phyloP scores from a whole-genome alignment of 2,113 vertebrate species.

The Microcebus tavaratra region DNA sequence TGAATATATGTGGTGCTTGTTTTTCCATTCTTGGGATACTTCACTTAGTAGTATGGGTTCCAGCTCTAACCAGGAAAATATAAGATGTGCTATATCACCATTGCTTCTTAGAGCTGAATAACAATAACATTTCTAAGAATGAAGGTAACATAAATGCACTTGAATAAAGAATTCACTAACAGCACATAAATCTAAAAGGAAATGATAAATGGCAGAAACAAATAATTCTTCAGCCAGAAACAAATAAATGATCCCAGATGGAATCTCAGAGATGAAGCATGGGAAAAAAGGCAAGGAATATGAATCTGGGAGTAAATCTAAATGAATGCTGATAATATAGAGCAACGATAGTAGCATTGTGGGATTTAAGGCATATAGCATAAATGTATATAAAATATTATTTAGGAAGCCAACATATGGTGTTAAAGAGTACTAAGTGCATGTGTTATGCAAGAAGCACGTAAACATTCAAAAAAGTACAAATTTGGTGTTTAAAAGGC shows the following conservation, averaged over 20 bases:
- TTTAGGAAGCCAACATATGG: background rate
- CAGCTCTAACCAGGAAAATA: too few relatives aligned
- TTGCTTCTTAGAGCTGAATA: too few relatives aligned
- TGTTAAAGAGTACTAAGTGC: background rate
- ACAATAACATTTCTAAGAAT: background rate
- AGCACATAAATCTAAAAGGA: background rate
- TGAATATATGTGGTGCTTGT: too few relatives aligned
- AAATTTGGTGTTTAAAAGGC: background rate
- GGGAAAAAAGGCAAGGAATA: background rate
- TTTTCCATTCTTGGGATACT: too few relatives aligned
- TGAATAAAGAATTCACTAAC: background rate
- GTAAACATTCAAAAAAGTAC: background rate
- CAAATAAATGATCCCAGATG: background rate
- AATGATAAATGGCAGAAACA: background rate
- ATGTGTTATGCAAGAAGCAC: background rate
- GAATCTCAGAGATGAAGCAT: background rate
- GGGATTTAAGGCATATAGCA: background rate
- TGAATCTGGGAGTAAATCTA: background rate
- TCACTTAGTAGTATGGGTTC: too few relatives aligned
- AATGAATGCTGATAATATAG: background rate
- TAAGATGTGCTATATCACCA: too few relatives aligned
- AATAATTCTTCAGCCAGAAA: background rate
- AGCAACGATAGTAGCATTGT: background rate
- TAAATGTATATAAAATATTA: background rate
- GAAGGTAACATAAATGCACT: background rate